Conservation (phyloP, 2,797 vertebrate genomes). For the Anomalospiza imberbis region DNA sequence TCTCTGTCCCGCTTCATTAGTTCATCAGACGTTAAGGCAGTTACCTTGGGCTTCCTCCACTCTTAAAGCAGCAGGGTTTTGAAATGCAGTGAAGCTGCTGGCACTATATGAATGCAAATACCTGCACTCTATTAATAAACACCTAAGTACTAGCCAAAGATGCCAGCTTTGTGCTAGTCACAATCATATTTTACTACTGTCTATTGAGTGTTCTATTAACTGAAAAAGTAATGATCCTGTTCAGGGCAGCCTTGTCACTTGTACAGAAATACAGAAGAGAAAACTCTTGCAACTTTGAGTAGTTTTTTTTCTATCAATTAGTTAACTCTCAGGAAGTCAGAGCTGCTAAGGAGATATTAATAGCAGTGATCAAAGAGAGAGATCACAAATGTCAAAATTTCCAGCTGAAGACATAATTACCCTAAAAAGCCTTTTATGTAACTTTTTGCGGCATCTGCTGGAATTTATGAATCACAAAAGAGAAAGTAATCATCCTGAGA, state of each 20-base stretch:
- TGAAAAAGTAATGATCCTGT: neutral
- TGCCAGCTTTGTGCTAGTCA: neutral
- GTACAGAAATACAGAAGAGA: neutral
- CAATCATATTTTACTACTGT: neutral
- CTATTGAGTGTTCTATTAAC: neutral
- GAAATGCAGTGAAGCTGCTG: neutral
- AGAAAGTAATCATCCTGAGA: conserved; percentile 3
- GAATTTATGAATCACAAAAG: conserved; percentile 57
- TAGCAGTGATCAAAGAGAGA: conserved; percentile 51
- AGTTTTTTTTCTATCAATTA: conserved; percentile 37
- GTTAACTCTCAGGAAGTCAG: conserved; percentile 42
- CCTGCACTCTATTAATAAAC: neutral
- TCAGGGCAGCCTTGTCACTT: neutral
- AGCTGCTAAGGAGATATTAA: conserved; percentile 54
- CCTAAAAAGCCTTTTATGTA: conserved; percentile 62
- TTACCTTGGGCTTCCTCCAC: neutral
- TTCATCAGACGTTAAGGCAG: neutral
- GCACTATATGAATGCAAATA: neutral
- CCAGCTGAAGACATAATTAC: conserved; percentile 64
- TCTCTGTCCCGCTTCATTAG: neutral
- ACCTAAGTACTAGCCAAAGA: neutral
- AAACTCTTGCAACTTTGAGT: conserved; percentile 18
- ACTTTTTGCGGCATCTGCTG: conserved; percentile 45
- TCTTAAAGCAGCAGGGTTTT: neutral
- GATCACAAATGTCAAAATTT: conserved; percentile 64